Conservation (phyloP, 1,140 invertebrate genomes). For the Ectropis grisescens region DNA sequence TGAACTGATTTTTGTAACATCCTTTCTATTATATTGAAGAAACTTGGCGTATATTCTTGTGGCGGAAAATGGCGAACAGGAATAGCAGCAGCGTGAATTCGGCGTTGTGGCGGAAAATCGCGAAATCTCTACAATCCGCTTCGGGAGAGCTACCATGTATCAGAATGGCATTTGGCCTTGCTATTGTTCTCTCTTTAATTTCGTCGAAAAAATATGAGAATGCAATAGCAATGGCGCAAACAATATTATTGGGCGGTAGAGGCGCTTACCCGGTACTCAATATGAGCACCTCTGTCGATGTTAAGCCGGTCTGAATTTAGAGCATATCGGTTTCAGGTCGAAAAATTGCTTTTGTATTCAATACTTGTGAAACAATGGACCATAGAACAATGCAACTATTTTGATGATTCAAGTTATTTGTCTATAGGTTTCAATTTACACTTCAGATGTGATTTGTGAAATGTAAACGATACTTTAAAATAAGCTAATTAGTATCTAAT, state of each 20-base stretch:
- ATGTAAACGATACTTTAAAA: no score
- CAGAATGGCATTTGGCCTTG: no score
- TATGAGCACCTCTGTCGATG: constrained; percentile 18
- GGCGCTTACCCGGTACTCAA: constrained; percentile 23
- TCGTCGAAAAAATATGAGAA: no score
- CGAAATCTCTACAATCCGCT: constrained; percentile 22
- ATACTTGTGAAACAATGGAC: constrained; percentile 4
- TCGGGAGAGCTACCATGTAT: no score
- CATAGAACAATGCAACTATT: no score
- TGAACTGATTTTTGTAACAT: constrained; percentile 5
- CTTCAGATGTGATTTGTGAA: no score
- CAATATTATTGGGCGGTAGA: no score
- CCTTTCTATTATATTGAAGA: constrained; percentile 10
- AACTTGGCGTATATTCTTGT: constrained; percentile 11
- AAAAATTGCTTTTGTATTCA: constrained; percentile 27
- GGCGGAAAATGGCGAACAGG: constrained; percentile 14
- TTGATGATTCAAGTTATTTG: no score
- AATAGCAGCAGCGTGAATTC: constrained; percentile 7
- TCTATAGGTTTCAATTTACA: no score
- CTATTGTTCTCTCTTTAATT: no score
- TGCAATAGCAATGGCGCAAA: no score
- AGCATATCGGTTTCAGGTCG: constrained; percentile 12
- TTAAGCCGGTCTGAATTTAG: constrained; percentile 21
- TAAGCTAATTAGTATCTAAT: no score
- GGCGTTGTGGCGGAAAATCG: constrained; percentile 20